These are phyloP conservation scores for Barnardius zonarius DNA, from an alignment of 2,113 vertebrate species.

Conservation along the genomic window DNA sequence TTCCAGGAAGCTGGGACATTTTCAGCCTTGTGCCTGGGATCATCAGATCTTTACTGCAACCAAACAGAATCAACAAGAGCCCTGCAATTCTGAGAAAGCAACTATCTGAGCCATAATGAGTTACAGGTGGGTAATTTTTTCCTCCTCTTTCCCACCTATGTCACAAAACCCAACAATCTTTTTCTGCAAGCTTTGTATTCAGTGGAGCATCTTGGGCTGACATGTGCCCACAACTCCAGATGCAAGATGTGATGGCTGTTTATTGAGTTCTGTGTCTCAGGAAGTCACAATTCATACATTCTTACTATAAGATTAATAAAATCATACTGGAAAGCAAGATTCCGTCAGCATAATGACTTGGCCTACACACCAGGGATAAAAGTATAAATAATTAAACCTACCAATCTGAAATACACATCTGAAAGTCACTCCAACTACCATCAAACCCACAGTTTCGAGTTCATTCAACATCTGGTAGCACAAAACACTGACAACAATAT, in stretches of 20 bases:
- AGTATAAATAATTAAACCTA: neutral
- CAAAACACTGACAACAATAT: neutral
- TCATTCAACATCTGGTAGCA: neutral
- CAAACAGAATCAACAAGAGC: neutral
- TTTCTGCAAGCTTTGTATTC: neutral
- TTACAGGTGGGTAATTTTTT: rapidly evolving
- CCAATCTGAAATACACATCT: neutral
- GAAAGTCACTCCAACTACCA: neutral
- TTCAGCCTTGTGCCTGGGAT: neutral
- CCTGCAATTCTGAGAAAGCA: neutral
- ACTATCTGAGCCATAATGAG: neutral
- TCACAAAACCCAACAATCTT: neutral
- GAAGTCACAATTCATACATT: neutral
- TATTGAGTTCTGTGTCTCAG: neutral
- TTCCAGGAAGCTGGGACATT: neutral
- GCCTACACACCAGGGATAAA: neutral
- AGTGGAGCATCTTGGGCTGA: neutral
- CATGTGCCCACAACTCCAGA: neutral
- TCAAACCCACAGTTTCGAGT: neutral
- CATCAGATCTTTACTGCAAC: neutral
- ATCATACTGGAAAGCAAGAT: neutral
- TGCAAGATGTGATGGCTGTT: neutral
- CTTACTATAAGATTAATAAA: neutral
- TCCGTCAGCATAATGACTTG: neutral
- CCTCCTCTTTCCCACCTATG: neutral